A percentile compares a stretch with the other conserved stretches of the same genome.
Evolutionary conservation across 2,113 vertebrate species (phyloP).

Genomic region (Ictalurus furcatus): DNA sequence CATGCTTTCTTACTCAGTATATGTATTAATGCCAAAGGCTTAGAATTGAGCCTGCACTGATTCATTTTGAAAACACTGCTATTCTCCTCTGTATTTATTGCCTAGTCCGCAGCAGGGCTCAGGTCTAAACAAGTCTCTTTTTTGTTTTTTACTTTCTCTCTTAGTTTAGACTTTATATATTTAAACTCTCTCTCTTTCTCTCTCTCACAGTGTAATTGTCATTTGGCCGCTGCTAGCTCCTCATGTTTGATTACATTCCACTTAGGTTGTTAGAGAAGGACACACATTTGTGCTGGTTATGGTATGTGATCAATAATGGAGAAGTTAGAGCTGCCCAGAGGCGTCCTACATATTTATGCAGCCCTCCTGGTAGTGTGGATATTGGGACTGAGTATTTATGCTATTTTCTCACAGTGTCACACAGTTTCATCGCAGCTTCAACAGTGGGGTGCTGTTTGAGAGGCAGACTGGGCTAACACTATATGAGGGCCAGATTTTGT

Average conservation of each 20-base stretch:
- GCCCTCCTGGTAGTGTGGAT: not conserved
- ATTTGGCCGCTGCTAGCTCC: not conserved
- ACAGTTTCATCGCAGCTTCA: not conserved
- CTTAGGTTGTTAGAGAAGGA: slow-evolving; percentile 33
- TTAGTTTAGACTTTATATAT: not conserved
- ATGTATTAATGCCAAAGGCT: slow-evolving; percentile 50
- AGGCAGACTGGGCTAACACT: not conserved
- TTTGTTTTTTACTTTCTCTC: not conserved
- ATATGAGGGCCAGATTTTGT: not conserved
- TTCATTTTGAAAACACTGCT: slow-evolving; percentile 39
- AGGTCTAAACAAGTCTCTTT: slow-evolving; percentile 35
- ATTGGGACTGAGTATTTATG: not conserved
- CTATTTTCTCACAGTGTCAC: not conserved
- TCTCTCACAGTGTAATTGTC: slow-evolving; percentile 4
- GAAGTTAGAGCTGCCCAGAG: slow-evolving; percentile 5
- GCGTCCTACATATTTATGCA: slow-evolving; percentile 16
- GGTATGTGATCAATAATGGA: slow-evolving; percentile 29
- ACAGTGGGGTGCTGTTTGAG: slow-evolving; percentile 11
- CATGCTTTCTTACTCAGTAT: slow-evolving; percentile 40
- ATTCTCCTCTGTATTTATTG: slow-evolving; percentile 28
- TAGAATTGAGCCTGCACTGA: slow-evolving; percentile 40
- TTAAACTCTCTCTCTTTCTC: slow-evolving; percentile 13
- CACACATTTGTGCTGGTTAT: slow-evolving; percentile 27
- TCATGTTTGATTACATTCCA: slow-evolving; percentile 40
- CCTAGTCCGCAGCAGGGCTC: slow-evolving; percentile 35